phyloP scores from a whole-genome alignment of 2,888 invertebrate genomes.

The Zonitis immaculata region DNA sequence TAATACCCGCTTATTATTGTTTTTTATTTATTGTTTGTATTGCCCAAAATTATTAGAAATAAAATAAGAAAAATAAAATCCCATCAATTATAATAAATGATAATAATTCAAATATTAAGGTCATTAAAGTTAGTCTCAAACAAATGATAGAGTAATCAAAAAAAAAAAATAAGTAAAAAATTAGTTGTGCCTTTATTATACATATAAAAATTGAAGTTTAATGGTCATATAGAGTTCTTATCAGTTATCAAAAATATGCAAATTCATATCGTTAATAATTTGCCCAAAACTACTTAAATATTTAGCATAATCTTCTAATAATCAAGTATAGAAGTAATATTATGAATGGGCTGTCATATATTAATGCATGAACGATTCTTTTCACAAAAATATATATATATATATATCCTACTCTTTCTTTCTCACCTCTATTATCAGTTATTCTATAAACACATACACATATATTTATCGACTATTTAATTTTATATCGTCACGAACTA shows the following conservation, averaged over 20 bases:
- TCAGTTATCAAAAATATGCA: conserved; percentile 42
- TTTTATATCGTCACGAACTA: conserved; percentile 36
- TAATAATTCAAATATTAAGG: neutral
- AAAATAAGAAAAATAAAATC: no score
- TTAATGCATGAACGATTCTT: conserved; percentile 32
- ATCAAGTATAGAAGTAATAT: conserved; percentile 40
- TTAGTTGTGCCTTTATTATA: no score
- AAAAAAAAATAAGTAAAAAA: conserved; percentile 23
- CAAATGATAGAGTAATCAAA: conserved; percentile 30
- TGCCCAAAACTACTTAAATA: conserved; percentile 34
- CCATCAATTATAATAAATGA: neutral
- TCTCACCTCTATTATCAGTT: neutral
- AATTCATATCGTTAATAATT: conserved; percentile 39
- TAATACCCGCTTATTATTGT: no score
- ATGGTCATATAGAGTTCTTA: conserved; percentile 38
- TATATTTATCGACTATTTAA: conserved; percentile 34
- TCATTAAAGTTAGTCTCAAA: conserved; percentile 23
- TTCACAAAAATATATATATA: no score
- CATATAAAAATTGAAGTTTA: conserved; percentile 32
- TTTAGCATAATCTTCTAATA: conserved; percentile 45
- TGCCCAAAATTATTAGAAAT: no score
- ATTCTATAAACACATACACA: conserved; percentile 21
- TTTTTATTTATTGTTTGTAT: no score
- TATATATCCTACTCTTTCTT: neutral
- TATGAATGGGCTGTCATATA: conserved; percentile 44